These are phyloP conservation scores for Lycia hirtaria DNA, from an alignment of 2,888 invertebrate species.

Conservation along the genomic window DNA sequence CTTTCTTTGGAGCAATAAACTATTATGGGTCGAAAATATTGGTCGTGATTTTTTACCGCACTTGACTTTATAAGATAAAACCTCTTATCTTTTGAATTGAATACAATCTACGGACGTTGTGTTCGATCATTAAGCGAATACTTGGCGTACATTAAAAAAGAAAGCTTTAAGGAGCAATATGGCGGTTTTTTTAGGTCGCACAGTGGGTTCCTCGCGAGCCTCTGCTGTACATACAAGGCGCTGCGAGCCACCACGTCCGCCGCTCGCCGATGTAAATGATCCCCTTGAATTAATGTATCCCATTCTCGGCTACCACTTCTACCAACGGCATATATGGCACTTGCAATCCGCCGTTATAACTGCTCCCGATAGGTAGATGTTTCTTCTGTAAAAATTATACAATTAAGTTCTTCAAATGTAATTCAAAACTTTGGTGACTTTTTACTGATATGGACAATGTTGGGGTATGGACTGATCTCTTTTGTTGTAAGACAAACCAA, in stretches of 20 bases:
- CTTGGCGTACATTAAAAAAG: conserved; percentile 68
- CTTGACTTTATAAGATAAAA: conserved; percentile 28
- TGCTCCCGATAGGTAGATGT: conserved; percentile 60
- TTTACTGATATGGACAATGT: too few species aligned
- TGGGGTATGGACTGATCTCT: too few species aligned
- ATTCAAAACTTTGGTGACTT: neutral
- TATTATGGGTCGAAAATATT: conserved; percentile 9
- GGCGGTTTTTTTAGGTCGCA: conserved; percentile 71
- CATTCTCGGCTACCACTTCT: conserved; percentile 75
- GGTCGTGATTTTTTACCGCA: conserved; percentile 18
- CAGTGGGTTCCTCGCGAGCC: conserved; percentile 73
- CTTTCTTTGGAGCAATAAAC: too few species aligned
- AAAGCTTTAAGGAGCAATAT: conserved; percentile 72
- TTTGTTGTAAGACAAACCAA: too few species aligned
- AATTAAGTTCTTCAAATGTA: conserved; percentile 28
- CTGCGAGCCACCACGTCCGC: conserved; percentile 73
- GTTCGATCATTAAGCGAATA: conserved; percentile 71
- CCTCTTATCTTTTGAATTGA: conserved; percentile 53
- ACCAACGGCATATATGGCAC: conserved; percentile 70
- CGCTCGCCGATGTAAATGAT: conserved; percentile 81
- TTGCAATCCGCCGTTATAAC: conserved; percentile 79
- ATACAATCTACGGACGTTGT: conserved; percentile 62
- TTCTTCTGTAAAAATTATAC: conserved; percentile 47
- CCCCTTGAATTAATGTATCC: conserved; percentile 83
- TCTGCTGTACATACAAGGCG: conserved; percentile 71